A percentile compares a stretch with the other conserved stretches of the same genome.
These are phyloP conservation scores for Drosophila equinoxialis DNA, from an alignment of 1,140 invertebrate species.

Conservation along the genomic window DNA sequence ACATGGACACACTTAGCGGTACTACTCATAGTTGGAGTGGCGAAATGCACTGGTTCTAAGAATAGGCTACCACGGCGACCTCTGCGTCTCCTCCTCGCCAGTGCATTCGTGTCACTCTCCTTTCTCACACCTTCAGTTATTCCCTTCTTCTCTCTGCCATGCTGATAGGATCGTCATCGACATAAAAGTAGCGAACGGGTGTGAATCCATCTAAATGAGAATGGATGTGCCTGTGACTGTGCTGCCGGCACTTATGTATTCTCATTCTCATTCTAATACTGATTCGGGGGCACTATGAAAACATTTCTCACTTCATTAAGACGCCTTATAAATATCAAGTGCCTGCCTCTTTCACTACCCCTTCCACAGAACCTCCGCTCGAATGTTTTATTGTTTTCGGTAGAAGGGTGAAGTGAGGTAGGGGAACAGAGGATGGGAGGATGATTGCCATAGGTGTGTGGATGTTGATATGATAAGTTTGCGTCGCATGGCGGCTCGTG, in stretches of 20 bases:
- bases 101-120: neutral
- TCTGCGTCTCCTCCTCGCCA: neutral
- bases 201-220: slow-evolving; percentile 10
- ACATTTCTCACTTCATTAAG: slow-evolving; percentile 51
- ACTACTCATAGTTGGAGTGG: neutral
- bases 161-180: slow-evolving; percentile 27
- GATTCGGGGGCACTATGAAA: slow-evolving; percentile 23
- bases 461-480: slow-evolving; percentile 8
- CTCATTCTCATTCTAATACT: slow-evolving; percentile 19
- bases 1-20: slow-evolving; percentile 20
- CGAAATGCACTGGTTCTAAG: slow-evolving; percentile 23
- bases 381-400: slow-evolving; percentile 26
- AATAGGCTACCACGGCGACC: slow-evolving; percentile 20
- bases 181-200: slow-evolving; percentile 22
- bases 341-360: slow-evolving; percentile 11
- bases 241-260: slow-evolving; percentile 22
- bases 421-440: neutral
- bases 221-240: slow-evolving; percentile 14
- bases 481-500: slow-evolving; percentile 16
- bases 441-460: neutral
- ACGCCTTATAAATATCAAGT: slow-evolving; percentile 42
- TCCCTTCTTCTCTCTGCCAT: neutral
- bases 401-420: slow-evolving; percentile 2
- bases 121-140: slow-evolving; percentile 3
- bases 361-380: neutral